These are phyloP conservation scores for Spinibarbus caldwelli DNA, from an alignment of 2,797 vertebrate species.

Conservation along the genomic window DNA sequence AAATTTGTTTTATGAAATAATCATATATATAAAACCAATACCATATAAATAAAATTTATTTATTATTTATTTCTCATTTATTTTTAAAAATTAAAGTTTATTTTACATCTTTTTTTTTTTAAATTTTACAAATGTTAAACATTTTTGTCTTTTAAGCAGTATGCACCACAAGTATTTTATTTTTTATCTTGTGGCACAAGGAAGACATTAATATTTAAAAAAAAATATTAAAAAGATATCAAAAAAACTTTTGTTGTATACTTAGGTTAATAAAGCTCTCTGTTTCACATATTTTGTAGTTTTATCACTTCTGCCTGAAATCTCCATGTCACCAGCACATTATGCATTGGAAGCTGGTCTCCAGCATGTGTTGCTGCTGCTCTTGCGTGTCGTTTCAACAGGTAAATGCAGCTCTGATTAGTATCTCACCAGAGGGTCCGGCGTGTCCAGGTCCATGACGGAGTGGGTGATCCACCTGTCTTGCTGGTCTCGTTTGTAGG, in stretches of 20 bases:
- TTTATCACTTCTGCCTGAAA: background rate
- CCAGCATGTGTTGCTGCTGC: background rate
- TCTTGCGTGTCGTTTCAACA: background rate
- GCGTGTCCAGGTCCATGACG: conserved; percentile 79
- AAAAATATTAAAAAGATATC: background rate
- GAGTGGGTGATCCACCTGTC: conserved; percentile 71
- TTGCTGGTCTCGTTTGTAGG: conserved; percentile 57
- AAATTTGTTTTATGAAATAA: background rate
- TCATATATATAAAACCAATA: background rate
- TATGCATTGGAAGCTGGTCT: background rate
- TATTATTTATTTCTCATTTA: too few species aligned
- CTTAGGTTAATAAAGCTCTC: background rate
- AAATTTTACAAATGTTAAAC: too few species aligned
- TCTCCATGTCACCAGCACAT: background rate
- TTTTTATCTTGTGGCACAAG: background rate
- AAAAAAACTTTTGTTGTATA: background rate
- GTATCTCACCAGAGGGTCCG: conserved; percentile 80
- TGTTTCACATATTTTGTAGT: background rate
- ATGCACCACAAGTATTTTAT: background rate
- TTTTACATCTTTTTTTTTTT: too few species aligned
- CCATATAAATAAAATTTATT: background rate
- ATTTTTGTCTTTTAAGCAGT: background rate
- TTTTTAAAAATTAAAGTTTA: too few species aligned
- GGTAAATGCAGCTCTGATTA: background rate
- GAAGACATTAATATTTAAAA: background rate